Base-by-base conservation (phyloP, 37 sponge, comb jelly and placozoan species). In the Haliclona indistincta region DNA sequence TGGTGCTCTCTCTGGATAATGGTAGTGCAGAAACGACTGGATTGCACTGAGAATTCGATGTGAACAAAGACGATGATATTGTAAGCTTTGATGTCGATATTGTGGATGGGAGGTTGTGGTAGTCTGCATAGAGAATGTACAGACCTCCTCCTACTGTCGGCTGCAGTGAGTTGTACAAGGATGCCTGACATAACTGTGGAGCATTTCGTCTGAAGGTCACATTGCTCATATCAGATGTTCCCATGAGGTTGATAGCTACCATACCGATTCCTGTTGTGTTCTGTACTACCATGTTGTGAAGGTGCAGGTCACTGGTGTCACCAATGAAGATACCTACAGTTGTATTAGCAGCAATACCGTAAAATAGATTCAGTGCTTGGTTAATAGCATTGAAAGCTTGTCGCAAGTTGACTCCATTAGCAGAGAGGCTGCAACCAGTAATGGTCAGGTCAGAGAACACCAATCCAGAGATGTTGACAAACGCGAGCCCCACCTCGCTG, bases 101-200 rank as follows among this genome's bases (percentile, higher is more conserved):
- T n/a, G n/a, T n/a, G 22, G 60, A 58, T 25, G 28, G 15, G 15
- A 19, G 26, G 38, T 69, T 5, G 0, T 17, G 23, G 52, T 78
- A 78, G 38, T 85, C 86, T 34, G 28, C 37, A 52, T 51, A 85
- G 30, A 67, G n/a, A 4, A 78, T 35, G 11, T 54, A 35, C 29
- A 58, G 49, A 8, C 86, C 86, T 33, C 86, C 86, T 7, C 67
- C 79, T 55, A 78, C 32, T 52, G 13, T 63, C n/a, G n/a, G n/a
- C n/a, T n/a, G n/a, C n/a, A n/a, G n/a, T 26, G n/a, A 29, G 36
- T 43, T 43, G 26, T 39, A 35, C 60, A 76, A 25, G 28, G 42
- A 1, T 26, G 63, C 35, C 26, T 43, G 38, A 63, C 76, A 76
- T n/a, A 6, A 5, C 6, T 26, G 2, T 29, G 76, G 76, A 37